phyloP scores from a whole-genome alignment of 2,797 vertebrate genomes.

The Rhadinocentrus ornatus region DNA sequence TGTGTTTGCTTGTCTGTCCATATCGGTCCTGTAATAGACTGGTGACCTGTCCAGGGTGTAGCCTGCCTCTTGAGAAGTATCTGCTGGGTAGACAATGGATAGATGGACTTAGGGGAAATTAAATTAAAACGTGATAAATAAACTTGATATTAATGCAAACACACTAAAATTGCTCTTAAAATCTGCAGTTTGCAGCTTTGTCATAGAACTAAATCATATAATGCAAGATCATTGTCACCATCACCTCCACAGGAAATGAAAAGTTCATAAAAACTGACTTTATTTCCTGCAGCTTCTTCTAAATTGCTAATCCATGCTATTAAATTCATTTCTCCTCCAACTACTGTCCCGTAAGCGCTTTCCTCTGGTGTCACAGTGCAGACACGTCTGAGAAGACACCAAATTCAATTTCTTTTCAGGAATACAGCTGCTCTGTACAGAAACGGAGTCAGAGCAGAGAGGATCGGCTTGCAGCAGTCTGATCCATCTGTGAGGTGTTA shows the following conservation, averaged over 20 bases:
- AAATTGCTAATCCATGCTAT: not conserved
- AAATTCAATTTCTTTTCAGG: slow-evolving; percentile 21
- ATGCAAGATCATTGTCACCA: not conserved
- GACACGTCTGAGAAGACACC: slow-evolving; percentile 6
- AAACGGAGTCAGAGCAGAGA: not conserved
- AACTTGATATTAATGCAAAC: not conserved
- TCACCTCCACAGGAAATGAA: not conserved
- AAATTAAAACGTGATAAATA: too few species aligned
- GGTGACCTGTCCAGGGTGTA: too few species aligned
- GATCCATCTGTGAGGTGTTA: slow-evolving; percentile 23
- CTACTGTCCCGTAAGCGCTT: not conserved
- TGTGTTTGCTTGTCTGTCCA: too few species aligned
- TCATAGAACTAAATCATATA: not conserved
- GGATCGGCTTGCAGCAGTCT: not conserved
- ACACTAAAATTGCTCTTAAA: not conserved
- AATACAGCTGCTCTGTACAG: not conserved
- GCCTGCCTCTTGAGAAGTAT: too few species aligned
- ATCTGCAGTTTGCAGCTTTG: too few species aligned
- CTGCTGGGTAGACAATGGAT: too few species aligned
- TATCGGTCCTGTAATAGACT: too few species aligned
- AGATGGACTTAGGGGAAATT: too few species aligned
- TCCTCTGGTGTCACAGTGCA: slow-evolving; percentile 2
- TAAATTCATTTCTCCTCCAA: not conserved
- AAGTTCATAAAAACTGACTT: not conserved
- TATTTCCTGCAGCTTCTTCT: not conserved